phyloP scores from a whole-genome alignment of 92 coral and sea anemone genomes.

The Isaurus tuberculatus region DNA sequence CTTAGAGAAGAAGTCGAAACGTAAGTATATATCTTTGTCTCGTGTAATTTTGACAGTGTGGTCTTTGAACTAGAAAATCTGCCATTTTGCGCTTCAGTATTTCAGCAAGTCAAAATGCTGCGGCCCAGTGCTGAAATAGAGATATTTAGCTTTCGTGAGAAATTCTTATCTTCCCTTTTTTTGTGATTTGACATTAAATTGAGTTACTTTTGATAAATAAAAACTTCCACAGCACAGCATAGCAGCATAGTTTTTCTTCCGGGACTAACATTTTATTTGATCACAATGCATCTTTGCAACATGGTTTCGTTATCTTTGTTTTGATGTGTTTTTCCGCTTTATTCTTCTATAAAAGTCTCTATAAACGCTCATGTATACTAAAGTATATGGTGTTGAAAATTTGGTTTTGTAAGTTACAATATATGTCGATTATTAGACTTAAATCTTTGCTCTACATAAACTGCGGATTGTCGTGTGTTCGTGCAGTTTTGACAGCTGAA shows the following conservation, averaged over 20 bases:
- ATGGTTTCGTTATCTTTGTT: not conserved
- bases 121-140: constrained; percentile 20
- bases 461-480: constrained; percentile 11
- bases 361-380: not conserved
- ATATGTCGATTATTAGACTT: not conserved
- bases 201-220: not conserved
- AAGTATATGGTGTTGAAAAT: not conserved
- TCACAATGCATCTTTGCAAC: not conserved
- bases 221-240: not conserved
- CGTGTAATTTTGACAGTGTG: not conserved
- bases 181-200: not conserved
- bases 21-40: constrained; percentile 54
- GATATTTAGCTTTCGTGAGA: not conserved
- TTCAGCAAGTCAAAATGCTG: constrained; percentile 30
- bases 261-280: not conserved
- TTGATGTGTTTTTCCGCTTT: not conserved
- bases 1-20: constrained; percentile 74
- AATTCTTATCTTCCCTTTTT: no score
- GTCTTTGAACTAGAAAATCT: not conserved
- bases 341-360: not conserved
- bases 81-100: not conserved
- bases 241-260: constrained; percentile 35
- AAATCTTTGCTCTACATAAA: not conserved
- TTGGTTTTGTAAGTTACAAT: not conserved
- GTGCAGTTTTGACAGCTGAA: constrained; percentile 30